Evolutionary conservation across 2,113 vertebrate genomes (phyloP).

Genomic region (Elephantulus edwardii): DNA sequence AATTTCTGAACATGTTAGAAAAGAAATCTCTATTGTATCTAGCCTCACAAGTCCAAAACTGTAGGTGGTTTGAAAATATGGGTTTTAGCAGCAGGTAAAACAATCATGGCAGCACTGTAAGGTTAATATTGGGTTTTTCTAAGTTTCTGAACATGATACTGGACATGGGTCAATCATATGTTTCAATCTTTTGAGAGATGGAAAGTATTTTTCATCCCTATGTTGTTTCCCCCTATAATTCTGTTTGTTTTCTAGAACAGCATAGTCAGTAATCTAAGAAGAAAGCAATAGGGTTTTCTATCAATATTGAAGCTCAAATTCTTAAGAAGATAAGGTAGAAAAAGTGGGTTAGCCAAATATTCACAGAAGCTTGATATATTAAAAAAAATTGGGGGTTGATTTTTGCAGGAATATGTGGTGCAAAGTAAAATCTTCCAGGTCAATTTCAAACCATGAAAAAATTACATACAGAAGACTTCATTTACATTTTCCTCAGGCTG

Average conservation of each 20-base stretch:
- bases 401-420: not conserved
- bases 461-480: not conserved
- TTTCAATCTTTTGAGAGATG: constrained; percentile 40
- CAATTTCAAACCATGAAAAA: not conserved
- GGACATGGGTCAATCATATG: constrained; percentile 43
- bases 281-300: not conserved
- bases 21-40: constrained; percentile 57
- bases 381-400: not conserved
- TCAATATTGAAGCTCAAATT: constrained; percentile 35
- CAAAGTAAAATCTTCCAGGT: not conserved
- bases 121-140: constrained; percentile 59
- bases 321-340: not conserved
- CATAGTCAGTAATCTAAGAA: not conserved
- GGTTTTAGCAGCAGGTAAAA: constrained; percentile 47
- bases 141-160: constrained; percentile 55
- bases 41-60: constrained; percentile 43
- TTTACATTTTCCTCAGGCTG: not conserved
- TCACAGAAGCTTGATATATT: not conserved
- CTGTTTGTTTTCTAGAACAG: constrained; percentile 15
- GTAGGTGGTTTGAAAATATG: constrained; percentile 55
- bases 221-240: not conserved
- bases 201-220: constrained; percentile 16
- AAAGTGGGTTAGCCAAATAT: constrained; percentile 2
- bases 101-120: constrained; percentile 18
- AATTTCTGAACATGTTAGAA: constrained; percentile 37